Conservation (phyloP, 2,113 vertebrate species). For the Gadus chalcogrammus region DNA sequence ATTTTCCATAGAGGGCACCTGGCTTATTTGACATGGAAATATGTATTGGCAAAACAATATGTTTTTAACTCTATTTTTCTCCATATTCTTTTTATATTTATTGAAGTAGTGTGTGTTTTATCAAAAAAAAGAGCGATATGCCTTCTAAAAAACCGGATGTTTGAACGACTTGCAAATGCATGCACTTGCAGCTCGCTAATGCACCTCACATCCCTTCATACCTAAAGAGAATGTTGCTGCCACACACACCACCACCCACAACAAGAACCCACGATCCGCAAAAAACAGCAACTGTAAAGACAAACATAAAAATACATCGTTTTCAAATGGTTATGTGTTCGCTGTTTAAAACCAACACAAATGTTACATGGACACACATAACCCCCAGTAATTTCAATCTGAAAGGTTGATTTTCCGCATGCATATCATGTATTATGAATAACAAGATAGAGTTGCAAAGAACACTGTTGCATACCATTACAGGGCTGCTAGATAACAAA, state of each 20-base stretch:
- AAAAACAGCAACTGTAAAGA: too few relatives aligned
- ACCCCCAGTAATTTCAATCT: too few relatives aligned
- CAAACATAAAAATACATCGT: too few relatives aligned
- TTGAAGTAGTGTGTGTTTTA: background rate
- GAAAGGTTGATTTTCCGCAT: slow-evolving; percentile 4
- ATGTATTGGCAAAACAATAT: slow-evolving; percentile 4
- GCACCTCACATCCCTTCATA: slow-evolving; percentile 14
- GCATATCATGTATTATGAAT: slow-evolving; percentile 60
- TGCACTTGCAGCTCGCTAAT: slow-evolving; percentile 8
- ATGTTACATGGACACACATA: background rate
- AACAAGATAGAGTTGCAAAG: slow-evolving; percentile 48
- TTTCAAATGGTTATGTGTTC: background rate
- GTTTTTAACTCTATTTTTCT: slow-evolving; percentile 1
- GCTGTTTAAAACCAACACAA: background rate
- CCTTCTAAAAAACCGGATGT: too few relatives aligned
- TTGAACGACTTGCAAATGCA: slow-evolving; percentile 22
- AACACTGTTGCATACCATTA: slow-evolving; percentile 41
- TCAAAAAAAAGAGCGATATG: too few relatives aligned
- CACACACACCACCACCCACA: slow-evolving; percentile 19
- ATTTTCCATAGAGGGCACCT: slow-evolving; percentile 49
- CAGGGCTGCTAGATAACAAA: slow-evolving; percentile 6
- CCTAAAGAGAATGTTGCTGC: background rate
- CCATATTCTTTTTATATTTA: background rate
- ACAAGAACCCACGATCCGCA: slow-evolving; percentile 34
- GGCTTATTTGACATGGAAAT: slow-evolving; percentile 34